A percentile compares a stretch with the other conserved stretches of the same genome.
Evolutionary conservation across 2,797 vertebrate species (phyloP).

Genomic region (Myotis daubentonii): DNA sequence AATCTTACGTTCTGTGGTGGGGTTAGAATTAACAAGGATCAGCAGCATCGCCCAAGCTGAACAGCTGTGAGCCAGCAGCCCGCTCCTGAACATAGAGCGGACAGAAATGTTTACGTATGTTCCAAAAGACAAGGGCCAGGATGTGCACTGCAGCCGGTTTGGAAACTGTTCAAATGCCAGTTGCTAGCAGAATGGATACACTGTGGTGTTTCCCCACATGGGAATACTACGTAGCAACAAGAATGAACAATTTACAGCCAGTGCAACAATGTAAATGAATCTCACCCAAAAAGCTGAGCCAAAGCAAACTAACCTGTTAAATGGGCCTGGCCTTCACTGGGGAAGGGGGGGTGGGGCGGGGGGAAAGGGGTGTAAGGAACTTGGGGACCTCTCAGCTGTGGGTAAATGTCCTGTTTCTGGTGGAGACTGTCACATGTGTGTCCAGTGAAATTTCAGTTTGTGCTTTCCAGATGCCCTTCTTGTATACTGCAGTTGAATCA

Average conservation of each 20-base stretch:
- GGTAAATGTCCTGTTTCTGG: background rate
- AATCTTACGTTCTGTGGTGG: accelerated
- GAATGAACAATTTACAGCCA: accelerated
- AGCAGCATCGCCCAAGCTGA: background rate
- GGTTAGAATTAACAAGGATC: background rate
- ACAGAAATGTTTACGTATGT: background rate
- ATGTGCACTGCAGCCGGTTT: accelerated
- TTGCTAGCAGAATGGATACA: accelerated
- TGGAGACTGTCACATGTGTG: background rate
- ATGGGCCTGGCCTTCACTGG: background rate
- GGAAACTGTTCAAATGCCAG: background rate
- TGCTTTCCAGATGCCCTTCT: accelerated
- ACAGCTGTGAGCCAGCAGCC: background rate
- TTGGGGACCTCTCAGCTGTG: background rate
- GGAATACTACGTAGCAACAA: accelerated
- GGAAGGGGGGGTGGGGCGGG: too few relatives aligned
- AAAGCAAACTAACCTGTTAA: background rate
- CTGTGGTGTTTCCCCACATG: accelerated
- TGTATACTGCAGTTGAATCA: accelerated
- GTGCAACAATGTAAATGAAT: accelerated
- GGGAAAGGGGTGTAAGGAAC: background rate
- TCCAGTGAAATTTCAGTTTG: background rate
- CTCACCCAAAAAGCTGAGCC: too few relatives aligned
- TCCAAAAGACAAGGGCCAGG: background rate
- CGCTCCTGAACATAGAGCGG: background rate